Evolutionary conservation across 2,113 vertebrate species (phyloP).

Genomic region (Xenopus laevis): DNA sequence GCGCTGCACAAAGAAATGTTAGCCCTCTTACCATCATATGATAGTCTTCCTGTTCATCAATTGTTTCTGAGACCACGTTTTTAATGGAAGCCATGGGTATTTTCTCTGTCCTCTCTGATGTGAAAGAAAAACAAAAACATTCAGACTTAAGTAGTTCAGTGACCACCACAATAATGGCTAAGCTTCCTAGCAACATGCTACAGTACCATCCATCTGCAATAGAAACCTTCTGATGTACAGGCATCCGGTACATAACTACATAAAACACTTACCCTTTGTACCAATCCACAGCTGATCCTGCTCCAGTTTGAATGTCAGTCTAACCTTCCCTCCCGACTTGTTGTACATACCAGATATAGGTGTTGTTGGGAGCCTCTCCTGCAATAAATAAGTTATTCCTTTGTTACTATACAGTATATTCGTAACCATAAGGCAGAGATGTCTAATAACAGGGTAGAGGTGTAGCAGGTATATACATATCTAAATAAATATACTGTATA

Average conservation of each 20-base stretch:
- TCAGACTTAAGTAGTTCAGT: too few relatives aligned
- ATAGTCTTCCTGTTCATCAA: conserved; percentile 96
- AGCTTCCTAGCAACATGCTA: too few relatives aligned
- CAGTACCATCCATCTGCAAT: too few relatives aligned
- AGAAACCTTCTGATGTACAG: too few relatives aligned
- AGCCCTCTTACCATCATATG: conserved; percentile 91
- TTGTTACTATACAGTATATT: too few relatives aligned
- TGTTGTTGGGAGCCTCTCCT: conserved; percentile 96
- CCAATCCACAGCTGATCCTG: conserved; percentile 98
- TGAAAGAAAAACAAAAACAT: conserved; percentile 44
- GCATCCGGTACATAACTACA: too few relatives aligned
- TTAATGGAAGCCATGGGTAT: conserved; percentile 98
- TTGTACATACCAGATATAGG: conserved; percentile 97
- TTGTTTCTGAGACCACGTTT: conserved; percentile 96
- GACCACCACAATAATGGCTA: too few relatives aligned
- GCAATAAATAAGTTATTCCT: conserved; percentile 5
- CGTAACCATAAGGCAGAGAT: too few relatives aligned
- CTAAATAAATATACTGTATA: too few relatives aligned
- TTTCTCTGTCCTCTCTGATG: conserved; percentile 95
- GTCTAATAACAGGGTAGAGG: too few relatives aligned
- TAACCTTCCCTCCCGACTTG: conserved; percentile 95
- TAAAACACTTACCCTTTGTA: conserved; percentile 82
- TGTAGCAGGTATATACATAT: too few relatives aligned
- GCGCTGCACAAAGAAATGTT: not conserved
- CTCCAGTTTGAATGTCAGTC: conserved; percentile 96